A percentile compares a stretch with the other conserved stretches of the same genome.
Evolutionary conservation across 2,888 invertebrate genomes (phyloP).

Genomic region (Harpagoxenus sublaevis): DNA sequence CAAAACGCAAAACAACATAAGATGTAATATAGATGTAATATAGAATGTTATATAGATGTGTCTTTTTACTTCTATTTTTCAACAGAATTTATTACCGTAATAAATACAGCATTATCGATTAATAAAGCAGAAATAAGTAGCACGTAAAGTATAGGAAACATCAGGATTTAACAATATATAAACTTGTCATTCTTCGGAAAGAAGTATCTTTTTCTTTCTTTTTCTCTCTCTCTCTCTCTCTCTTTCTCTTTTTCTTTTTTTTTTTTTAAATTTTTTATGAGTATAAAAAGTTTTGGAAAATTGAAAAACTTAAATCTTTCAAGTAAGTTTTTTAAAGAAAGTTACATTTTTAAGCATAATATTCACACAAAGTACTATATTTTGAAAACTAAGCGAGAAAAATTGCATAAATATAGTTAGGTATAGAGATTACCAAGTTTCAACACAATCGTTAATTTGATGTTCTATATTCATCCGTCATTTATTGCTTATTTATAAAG

Average conservation of each 20-base stretch:
- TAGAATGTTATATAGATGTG: neutral
- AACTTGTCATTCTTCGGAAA: neutral
- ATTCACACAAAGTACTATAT: neutral
- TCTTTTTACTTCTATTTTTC: neutral
- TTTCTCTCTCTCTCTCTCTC: neutral
- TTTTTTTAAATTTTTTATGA: neutral
- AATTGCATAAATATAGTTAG: neutral
- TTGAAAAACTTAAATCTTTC: constrained; percentile 13
- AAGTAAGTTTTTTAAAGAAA: neutral
- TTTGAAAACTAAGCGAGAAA: constrained; percentile 15
- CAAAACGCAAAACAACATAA: constrained; percentile 23
- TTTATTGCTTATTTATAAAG: constrained; percentile 12
- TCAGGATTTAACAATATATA: neutral
- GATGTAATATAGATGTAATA: too few relatives aligned
- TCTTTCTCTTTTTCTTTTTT: neutral
- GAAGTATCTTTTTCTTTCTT: too few relatives aligned
- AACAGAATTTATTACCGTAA: constrained; percentile 25
- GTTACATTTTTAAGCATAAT: neutral
- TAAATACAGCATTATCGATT: constrained; percentile 7
- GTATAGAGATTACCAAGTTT: neutral
- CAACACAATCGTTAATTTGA: neutral
- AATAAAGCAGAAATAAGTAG: neutral
- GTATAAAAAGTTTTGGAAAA: constrained; percentile 3
- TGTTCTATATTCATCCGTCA: neutral
- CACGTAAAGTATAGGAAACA: neutral